Evolutionary conservation across 1,140 invertebrate species (phyloP).

Genomic region (Drosophila tani): DNA sequence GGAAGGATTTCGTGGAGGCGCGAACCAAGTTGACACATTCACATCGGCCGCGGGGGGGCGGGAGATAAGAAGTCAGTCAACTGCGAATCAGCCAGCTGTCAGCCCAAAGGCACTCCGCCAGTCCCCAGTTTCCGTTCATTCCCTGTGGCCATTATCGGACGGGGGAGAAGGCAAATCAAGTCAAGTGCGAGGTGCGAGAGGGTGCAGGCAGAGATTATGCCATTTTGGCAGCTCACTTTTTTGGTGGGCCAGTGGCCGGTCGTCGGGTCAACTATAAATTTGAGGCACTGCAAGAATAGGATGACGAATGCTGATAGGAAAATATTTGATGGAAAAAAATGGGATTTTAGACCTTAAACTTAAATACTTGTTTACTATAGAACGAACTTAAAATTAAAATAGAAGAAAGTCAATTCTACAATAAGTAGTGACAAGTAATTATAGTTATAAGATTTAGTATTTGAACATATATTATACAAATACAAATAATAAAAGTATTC

Average conservation of each 20-base stretch:
- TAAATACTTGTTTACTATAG: neutral
- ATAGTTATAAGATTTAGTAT: too few relatives aligned
- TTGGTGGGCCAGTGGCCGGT: neutral
- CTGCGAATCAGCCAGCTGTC: constrained; percentile 39
- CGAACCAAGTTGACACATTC: constrained; percentile 26
- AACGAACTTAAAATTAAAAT: too few relatives aligned
- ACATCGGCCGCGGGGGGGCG: constrained; percentile 10
- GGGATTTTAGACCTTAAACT: neutral
- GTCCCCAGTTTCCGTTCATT: neutral
- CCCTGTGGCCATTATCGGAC: constrained; percentile 21
- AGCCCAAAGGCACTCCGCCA: neutral
- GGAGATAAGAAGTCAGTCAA: constrained; percentile 47
- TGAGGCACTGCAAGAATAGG: neutral
- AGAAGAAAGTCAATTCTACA: too few relatives aligned
- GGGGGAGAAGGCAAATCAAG: constrained; percentile 28
- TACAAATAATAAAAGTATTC: too few relatives aligned
- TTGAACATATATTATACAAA: too few relatives aligned
- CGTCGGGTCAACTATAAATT: neutral
- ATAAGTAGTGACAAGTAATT: too few relatives aligned
- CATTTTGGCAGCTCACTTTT: constrained; percentile 42
- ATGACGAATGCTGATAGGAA: too few relatives aligned
- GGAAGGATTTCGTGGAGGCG: constrained; percentile 31
- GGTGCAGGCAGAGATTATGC: constrained; percentile 44
- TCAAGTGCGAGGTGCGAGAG: constrained; percentile 32
- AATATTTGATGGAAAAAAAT: neutral